Percentiles rank a stretch among this genome's conserved stretches.
Conservation (phyloP, 1,140 invertebrate genomes). For the Bursaphelenchus mucronatus region DNA sequence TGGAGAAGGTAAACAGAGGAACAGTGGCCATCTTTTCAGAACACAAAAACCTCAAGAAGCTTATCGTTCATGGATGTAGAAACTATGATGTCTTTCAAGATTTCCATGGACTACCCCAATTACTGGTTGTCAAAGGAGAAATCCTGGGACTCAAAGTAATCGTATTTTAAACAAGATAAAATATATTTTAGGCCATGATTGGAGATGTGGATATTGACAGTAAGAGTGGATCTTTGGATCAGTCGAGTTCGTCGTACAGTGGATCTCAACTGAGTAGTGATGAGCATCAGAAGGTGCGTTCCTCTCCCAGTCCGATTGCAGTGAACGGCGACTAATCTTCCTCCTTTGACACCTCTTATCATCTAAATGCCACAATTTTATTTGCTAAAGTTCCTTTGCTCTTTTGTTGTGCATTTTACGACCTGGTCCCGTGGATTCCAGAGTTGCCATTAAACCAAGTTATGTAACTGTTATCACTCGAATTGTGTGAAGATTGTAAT, state of each 20-base stretch:
- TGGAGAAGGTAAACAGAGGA: slow-evolving; percentile 58
- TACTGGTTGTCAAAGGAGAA: slow-evolving; percentile 53
- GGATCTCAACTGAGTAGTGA: slow-evolving; percentile 11
- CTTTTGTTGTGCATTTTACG: too few relatives aligned
- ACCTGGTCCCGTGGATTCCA: too few relatives aligned
- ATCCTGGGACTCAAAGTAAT: slow-evolving; percentile 56
- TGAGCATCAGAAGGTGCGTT: background rate
- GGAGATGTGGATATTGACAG: background rate
- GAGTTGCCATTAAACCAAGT: too few relatives aligned
- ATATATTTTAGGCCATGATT: background rate
- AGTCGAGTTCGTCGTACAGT: slow-evolving; percentile 9
- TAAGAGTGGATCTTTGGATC: background rate
- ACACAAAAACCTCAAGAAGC: slow-evolving; percentile 52
- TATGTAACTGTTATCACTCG: too few relatives aligned
- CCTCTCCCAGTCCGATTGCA: slow-evolving; percentile 16
- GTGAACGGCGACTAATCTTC: slow-evolving; percentile 4
- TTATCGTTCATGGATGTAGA: slow-evolving; percentile 58
- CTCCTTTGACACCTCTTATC: slow-evolving; percentile 1
- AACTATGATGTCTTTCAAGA: slow-evolving; percentile 60
- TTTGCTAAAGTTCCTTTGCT: background rate
- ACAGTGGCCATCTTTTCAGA: slow-evolving; percentile 55
- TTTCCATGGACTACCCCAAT: slow-evolving; percentile 55
- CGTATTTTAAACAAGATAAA: slow-evolving; percentile 31
- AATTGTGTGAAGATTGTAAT: too few relatives aligned
- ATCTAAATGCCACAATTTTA: slow-evolving; percentile 2